phyloP scores from a whole-genome alignment of 2,888 invertebrate species.

The Taphrorychus bicolor region DNA sequence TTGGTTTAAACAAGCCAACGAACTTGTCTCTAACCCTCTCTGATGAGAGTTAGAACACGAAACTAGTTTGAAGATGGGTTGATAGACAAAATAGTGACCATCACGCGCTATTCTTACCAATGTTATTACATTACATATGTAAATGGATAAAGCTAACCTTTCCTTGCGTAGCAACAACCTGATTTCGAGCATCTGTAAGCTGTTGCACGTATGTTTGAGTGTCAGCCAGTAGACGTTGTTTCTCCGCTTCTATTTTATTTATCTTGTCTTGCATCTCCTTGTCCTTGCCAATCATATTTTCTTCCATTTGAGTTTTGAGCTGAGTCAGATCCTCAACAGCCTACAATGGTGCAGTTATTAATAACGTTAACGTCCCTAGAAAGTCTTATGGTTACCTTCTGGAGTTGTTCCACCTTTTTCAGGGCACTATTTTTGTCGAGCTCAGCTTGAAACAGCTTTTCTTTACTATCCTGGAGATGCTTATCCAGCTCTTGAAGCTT shows the following conservation, averaged over 20 bases:
- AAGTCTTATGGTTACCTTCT: conserved; percentile 36
- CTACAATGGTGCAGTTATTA: conserved; percentile 17
- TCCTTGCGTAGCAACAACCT: conserved; percentile 46
- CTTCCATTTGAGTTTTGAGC: conserved; percentile 46
- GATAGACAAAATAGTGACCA: too few relatives aligned
- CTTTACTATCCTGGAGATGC: conserved; percentile 48
- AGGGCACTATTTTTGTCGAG: conserved; percentile 45
- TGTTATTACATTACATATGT: too few relatives aligned
- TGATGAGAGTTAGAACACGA: too few relatives aligned
- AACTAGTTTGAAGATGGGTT: too few relatives aligned
- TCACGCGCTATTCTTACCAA: too few relatives aligned
- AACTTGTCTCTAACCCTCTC: too few relatives aligned
- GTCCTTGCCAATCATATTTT: conserved; percentile 47
- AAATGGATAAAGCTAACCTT: too few relatives aligned
- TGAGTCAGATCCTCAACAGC: conserved; percentile 43
- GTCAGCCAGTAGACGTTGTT: conserved; percentile 43
- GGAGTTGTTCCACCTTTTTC: conserved; percentile 49
- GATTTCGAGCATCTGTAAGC: conserved; percentile 44
- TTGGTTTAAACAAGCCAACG: too few relatives aligned
- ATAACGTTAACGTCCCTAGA: background rate
- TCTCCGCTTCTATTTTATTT: conserved; percentile 52
- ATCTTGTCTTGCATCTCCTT: conserved; percentile 53
- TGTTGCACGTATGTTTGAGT: conserved; percentile 37
- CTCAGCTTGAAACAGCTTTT: conserved; percentile 45
- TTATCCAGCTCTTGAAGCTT: conserved; percentile 58